Percentiles rank a stretch among this genome's conserved stretches.
phyloP scores from a whole-genome alignment of 2,888 invertebrate genomes.

The Pterobdella sp. region DNA sequence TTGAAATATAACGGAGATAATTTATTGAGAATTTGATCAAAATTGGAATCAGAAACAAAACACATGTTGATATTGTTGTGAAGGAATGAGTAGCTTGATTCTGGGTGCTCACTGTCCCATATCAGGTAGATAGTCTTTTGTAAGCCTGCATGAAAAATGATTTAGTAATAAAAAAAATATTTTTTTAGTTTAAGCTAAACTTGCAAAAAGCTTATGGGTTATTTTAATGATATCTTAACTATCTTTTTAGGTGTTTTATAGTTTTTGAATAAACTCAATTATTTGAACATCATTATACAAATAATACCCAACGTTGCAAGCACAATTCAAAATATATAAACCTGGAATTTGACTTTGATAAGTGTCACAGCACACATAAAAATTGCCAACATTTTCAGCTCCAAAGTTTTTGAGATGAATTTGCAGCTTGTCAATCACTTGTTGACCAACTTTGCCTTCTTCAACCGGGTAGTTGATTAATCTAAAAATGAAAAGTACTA shows the following conservation, averaged over 20 bases:
- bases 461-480: constrained; percentile 78
- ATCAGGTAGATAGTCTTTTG: constrained; percentile 81
- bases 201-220: neutral
- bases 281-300: neutral
- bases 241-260: neutral
- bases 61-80: constrained; percentile 67
- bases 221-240: too few species aligned
- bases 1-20: constrained; percentile 68
- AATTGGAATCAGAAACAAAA: constrained; percentile 78
- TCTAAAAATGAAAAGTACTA: constrained; percentile 50
- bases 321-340: neutral
- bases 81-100: constrained; percentile 81
- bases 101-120: constrained; percentile 89
- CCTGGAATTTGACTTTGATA: constrained; percentile 55
- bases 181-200: neutral
- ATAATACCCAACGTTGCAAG: neutral
- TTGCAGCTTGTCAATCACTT: constrained; percentile 71
- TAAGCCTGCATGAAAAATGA: constrained; percentile 51
- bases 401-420: constrained; percentile 77
- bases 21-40: constrained; percentile 82
- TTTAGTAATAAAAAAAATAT: constrained; percentile 38
- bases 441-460: constrained; percentile 81
- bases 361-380: constrained; percentile 88
- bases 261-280: neutral
- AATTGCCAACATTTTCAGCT: constrained; percentile 77